phyloP scores from a whole-genome alignment of 2,113 vertebrate genomes.

The Echinops telfairi region DNA sequence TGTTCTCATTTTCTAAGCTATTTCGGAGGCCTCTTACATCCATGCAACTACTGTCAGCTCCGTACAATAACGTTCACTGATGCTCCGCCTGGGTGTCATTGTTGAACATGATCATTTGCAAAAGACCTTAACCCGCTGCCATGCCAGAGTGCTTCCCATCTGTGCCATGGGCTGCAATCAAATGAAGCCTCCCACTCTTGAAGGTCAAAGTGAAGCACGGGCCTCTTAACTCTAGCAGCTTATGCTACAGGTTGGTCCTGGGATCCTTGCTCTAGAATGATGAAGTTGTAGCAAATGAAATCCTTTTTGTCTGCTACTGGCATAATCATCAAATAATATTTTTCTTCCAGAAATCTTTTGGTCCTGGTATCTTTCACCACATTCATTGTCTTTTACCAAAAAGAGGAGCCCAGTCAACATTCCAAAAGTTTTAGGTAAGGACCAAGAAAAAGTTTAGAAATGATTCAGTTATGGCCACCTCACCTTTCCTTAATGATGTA shows the following conservation, averaged over 20 bases:
- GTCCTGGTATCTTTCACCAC: constrained; percentile 13
- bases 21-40: too few relatives aligned
- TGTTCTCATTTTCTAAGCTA: constrained; percentile 40
- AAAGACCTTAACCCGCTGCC: constrained; percentile 64
- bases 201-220: constrained; percentile 44
- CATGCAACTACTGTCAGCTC: constrained; percentile 72
- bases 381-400: constrained; percentile 51
- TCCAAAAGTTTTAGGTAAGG: not conserved
- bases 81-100: constrained; percentile 73
- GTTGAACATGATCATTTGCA: constrained; percentile 78
- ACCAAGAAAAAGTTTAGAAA: not conserved
- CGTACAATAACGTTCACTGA: constrained; percentile 82
- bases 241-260: not conserved
- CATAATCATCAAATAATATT: constrained; percentile 11
- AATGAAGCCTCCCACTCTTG: constrained; percentile 63
- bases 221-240: not conserved
- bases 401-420: constrained; percentile 54
- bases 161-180: constrained; percentile 74
- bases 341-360: constrained; percentile 22
- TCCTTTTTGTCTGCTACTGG: not conserved
- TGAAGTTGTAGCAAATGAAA: constrained; percentile 57
- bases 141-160: constrained; percentile 58
- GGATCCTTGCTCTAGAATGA: constrained; percentile 40
- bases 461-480: not conserved
- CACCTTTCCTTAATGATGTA: not conserved